Conservation (phyloP, 2,888 invertebrate species). For the Lithophane socia region DNA sequence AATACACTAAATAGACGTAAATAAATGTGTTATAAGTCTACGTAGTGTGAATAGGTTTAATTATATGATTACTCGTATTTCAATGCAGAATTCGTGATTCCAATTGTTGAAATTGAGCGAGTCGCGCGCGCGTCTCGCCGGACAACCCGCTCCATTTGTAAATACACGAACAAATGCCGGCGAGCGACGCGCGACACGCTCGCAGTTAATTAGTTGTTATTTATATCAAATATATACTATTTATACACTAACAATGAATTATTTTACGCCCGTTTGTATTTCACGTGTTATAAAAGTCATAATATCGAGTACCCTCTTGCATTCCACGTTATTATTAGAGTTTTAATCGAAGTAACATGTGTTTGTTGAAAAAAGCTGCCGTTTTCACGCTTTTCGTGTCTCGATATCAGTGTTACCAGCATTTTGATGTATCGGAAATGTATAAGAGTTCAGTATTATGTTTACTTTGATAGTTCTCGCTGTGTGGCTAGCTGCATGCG, state of each 20-base stretch:
- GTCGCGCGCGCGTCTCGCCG: slow-evolving; percentile 33
- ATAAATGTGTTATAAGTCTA: slow-evolving; percentile 71
- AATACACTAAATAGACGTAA: slow-evolving; percentile 73
- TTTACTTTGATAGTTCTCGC: slow-evolving; percentile 63
- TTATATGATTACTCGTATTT: slow-evolving; percentile 76
- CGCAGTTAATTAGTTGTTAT: slow-evolving; percentile 76
- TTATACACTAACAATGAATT: slow-evolving; percentile 81
- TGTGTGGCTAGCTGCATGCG: slow-evolving; percentile 47
- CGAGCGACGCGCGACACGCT: slow-evolving; percentile 39
- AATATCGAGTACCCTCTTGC: slow-evolving; percentile 82
- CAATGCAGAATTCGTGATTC: slow-evolving; percentile 74
- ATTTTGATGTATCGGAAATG: slow-evolving; percentile 67
- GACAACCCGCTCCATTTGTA: slow-evolving; percentile 65
- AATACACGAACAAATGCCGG: slow-evolving; percentile 65
- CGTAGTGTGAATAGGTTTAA: slow-evolving; percentile 78
- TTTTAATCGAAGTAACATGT: slow-evolving; percentile 69
- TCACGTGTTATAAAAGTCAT: slow-evolving; percentile 71
- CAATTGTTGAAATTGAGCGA: slow-evolving; percentile 71
- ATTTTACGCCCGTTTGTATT: slow-evolving; percentile 78
- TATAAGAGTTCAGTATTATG: slow-evolving; percentile 79
- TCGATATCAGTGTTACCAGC: slow-evolving; percentile 68
- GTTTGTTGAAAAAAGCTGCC: slow-evolving; percentile 63
- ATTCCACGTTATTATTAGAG: slow-evolving; percentile 86
- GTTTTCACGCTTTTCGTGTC: slow-evolving; percentile 71
- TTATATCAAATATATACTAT: slow-evolving; percentile 80